A percentile compares a stretch with the other conserved stretches of the same genome.
Conservation (phyloP, 1,140 invertebrate genomes). For the Hyposmocoma kahamanoa region DNA sequence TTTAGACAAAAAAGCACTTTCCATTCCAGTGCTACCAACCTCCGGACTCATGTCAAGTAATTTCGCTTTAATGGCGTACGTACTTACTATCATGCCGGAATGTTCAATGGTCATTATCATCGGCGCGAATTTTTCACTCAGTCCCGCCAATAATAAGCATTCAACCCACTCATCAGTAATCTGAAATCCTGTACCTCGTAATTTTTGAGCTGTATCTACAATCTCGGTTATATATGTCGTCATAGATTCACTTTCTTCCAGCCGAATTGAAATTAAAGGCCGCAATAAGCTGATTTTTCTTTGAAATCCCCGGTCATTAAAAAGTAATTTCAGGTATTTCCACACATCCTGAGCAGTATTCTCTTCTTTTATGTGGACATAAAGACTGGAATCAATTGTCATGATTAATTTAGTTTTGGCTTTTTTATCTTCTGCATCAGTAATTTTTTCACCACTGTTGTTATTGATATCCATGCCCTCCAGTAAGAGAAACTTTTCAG, state of each 20-base stretch:
- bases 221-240: neutral
- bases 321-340: conserved; percentile 22
- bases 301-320: conserved; percentile 30
- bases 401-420: conserved; percentile 24
- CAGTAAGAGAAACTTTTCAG: neutral
- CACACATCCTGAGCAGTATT: conserved; percentile 26
- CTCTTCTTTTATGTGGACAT: conserved; percentile 25
- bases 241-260: conserved; percentile 19
- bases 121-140: conserved; percentile 45
- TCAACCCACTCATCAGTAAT: conserved; percentile 48
- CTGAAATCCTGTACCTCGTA: conserved; percentile 32
- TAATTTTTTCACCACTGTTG: neutral
- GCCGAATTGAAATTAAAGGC: conserved; percentile 19
- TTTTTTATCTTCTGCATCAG: neutral
- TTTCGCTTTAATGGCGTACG: conserved; percentile 51
- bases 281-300: conserved; percentile 27
- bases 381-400: conserved; percentile 27
- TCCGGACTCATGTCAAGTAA: conserved; percentile 28
- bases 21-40: conserved; percentile 2
- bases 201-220: conserved; percentile 26
- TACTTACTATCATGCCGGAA: conserved; percentile 30
- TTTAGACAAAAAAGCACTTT: conserved; percentile 2
- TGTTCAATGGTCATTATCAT: conserved; percentile 60
- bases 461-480: conserved; percentile 1
- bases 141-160: conserved; percentile 43